Conservation (phyloP, 2,113 vertebrate species). For the Pseudopipra pipra region DNA sequence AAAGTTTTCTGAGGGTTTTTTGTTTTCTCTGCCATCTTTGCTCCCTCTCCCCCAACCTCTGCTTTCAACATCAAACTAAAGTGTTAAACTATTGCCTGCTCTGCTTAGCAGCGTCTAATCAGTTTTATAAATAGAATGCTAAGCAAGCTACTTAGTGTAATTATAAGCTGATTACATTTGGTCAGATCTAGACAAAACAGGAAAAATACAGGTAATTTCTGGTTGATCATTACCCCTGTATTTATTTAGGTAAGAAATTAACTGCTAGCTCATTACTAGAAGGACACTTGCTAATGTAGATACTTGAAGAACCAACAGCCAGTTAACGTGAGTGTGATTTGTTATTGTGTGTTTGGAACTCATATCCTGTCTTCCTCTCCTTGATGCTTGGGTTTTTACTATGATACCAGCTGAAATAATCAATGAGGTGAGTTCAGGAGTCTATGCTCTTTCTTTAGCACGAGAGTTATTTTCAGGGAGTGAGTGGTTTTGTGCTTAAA, state of each 20-base stretch:
- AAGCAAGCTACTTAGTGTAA: slow-evolving; percentile 26
- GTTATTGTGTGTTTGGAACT: background rate
- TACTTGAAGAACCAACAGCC: background rate
- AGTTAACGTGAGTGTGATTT: background rate
- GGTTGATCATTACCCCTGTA: background rate
- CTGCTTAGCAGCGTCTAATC: slow-evolving; percentile 3
- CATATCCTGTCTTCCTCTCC: background rate
- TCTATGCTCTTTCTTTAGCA: background rate
- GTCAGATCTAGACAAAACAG: slow-evolving; percentile 46
- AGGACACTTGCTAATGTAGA: background rate
- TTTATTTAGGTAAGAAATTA: slow-evolving; percentile 43
- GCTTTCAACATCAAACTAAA: background rate
- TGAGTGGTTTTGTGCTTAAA: background rate
- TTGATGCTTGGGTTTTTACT: background rate
- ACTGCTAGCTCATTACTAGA: background rate
- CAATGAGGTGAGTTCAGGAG: background rate
- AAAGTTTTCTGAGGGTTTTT: background rate
- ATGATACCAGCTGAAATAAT: background rate
- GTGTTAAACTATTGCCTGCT: background rate
- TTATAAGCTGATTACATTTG: slow-evolving; percentile 46
- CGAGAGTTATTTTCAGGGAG: background rate
- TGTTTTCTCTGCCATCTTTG: background rate
- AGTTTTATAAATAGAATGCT: slow-evolving; percentile 51
- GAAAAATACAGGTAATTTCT: slow-evolving; percentile 39
- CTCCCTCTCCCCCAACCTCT: background rate